Percentiles rank a stretch among this genome's conserved stretches.
Conservation (phyloP, 2,113 vertebrate species). For the Chloroceryle aenea region DNA sequence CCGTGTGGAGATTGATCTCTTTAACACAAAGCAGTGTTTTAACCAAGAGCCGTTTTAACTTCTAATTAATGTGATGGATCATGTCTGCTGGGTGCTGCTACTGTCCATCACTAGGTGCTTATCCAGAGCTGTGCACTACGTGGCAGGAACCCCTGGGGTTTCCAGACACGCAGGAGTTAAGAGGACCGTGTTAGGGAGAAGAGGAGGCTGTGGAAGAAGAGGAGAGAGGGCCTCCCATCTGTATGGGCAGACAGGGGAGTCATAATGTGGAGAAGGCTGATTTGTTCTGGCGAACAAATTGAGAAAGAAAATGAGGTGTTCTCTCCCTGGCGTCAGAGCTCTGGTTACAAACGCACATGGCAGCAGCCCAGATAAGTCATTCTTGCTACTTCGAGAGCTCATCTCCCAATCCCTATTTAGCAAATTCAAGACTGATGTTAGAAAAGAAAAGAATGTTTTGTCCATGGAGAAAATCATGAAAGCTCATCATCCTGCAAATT, state of each 20-base stretch:
- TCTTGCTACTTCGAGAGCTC: neutral
- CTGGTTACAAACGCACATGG: neutral
- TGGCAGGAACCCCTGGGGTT: neutral
- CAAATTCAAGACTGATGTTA: neutral
- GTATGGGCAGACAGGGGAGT: neutral
- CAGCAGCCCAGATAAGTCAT: neutral
- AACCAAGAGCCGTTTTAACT: neutral
- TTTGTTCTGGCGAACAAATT: neutral
- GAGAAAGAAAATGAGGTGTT: neutral
- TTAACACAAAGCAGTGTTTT: neutral
- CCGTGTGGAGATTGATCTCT: neutral
- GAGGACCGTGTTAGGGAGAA: neutral
- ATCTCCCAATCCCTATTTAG: neutral
- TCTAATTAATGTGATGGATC: neutral
- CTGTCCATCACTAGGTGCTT: neutral
- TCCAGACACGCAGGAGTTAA: neutral
- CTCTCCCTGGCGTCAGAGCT: neutral
- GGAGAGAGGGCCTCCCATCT: neutral
- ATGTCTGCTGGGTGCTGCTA: neutral
- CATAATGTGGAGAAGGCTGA: neutral
- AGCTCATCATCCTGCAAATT: neutral
- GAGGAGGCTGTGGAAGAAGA: neutral
- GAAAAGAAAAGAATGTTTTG: neutral
- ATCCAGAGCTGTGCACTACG: rapidly evolving
- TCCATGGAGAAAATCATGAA: neutral